Base-by-base conservation (phyloP, 2,797 vertebrate genomes). In the Hozukius guyotensis region DNA sequence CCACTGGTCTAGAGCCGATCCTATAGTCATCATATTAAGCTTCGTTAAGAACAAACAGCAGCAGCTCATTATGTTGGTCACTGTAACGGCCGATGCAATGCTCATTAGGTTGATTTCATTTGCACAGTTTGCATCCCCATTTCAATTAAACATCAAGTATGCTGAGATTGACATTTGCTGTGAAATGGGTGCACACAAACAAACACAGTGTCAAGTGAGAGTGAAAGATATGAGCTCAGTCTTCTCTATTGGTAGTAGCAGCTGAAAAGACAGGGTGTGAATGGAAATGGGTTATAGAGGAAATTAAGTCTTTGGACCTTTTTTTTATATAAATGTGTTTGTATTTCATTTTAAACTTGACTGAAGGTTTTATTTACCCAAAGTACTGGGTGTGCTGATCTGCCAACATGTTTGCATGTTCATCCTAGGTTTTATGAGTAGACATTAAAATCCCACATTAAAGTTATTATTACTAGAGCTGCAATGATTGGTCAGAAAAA, bases 31-130 rank as follows among this genome's bases (percentile, higher is more conserved):
- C 75, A 60, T 55, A 78, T 73, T 64, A 49, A 55, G 49, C 36
- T 74, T 71, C 22, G 49, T 83, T 60, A 72, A 61, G 67, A 72
- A 20, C 60, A 65, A 60, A 64, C 8, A 61, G 24, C 13, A 27
- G 67, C 20, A 73, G 38, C 63, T 81, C 31, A 76, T 82, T 72
- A 55, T 62, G 24, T 66, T 59, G 75, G 36, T 27, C 56, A 55
- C 42, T 77, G 7, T 53, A 72, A 64, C 60, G 24, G 66, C 25
- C 10, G 25, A 29, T 60, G 12, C 31, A 77, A 1, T 69, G 16
- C 61, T 27, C 55, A 56, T 75, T 62, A 46, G 60, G 46, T 59
- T 29, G 24, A 56, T 79, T 79, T 75, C 4, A 72, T 53, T 69
- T 36, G n/a, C 10, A n/a, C 67, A 60, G 59, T 77, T 66, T 72